Conservation (phyloP, 2,888 invertebrate genomes). For the Steinernema hermaphroditum region DNA sequence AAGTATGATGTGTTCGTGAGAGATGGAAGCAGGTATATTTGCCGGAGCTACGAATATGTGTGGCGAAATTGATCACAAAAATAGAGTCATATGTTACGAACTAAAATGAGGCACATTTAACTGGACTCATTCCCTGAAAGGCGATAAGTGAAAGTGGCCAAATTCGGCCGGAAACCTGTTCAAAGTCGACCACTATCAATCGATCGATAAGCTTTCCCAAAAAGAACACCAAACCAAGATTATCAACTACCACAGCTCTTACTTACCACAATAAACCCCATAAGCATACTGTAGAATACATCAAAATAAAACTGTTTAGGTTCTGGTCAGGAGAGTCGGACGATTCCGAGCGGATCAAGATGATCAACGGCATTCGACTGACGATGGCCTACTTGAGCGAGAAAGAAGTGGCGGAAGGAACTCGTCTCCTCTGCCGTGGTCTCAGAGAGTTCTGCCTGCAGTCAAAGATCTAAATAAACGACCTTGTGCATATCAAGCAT, state of each 20-base stretch:
- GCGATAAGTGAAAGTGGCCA: no score
- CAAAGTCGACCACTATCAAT: no score
- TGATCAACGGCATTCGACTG: conserved; percentile 39
- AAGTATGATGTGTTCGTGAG: conserved; percentile 31
- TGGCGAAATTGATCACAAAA: no score
- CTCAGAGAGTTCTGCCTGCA: conserved; percentile 32
- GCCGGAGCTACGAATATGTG: no score
- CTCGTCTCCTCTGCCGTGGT: conserved; percentile 23
- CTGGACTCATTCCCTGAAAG: no score
- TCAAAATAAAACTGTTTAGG: not conserved
- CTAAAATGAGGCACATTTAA: no score
- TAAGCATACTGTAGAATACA: conserved; percentile 32
- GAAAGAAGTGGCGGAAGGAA: conserved; percentile 35
- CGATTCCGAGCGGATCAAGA: not conserved
- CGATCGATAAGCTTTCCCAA: conserved; percentile 38
- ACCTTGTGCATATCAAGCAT: no score
- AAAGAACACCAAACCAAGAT: conserved; percentile 33
- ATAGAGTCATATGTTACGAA: no score
- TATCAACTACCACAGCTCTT: no score
- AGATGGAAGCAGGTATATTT: conserved; percentile 33
- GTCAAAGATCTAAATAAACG: no score
- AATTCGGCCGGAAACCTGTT: no score
- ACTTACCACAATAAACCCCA: no score
- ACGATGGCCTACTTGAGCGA: conserved; percentile 35
- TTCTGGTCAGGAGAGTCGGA: conserved; percentile 34